Base-by-base conservation (phyloP, 2,888 invertebrate species). In the Drepanosiphum platanoidis region DNA sequence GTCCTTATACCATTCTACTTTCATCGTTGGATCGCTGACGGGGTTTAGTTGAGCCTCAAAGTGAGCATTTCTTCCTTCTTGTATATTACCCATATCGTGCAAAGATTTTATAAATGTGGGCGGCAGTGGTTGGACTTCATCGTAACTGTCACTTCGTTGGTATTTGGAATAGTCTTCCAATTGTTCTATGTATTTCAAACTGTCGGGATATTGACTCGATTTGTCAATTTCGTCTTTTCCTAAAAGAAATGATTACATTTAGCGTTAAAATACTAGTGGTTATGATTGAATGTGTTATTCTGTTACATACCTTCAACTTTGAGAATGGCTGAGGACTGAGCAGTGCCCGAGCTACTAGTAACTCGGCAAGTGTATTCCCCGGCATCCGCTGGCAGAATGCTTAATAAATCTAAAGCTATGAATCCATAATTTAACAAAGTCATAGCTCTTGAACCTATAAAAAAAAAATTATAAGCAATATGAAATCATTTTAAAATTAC, bases 371-470 rank as follows among this genome's bases (percentile, higher is more conserved):
- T 93, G 89, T 97, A 97, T 90, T 96, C 96, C 86, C 97, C 98
- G 88, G 94, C 94, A 89, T 98, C 98, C 89, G 95, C 94, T 87
- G 93, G 91, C 88, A 95, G 94, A 86, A 97, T 93, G 91, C 95
- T 95, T 88, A 97, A 93, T 89, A 98, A 92, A 90, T 97, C 97
- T 88, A 98, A 92, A 88, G 97, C 96, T 89, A 99, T 97, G 90
- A 97, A 99, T 88, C 99, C 99, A 91, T 99, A 99, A 90, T 98
- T 96, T 92, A 98, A 97, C 89, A 97, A 94, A 87, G 96, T 95
- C 89, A 97, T 97, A 90, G 96, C 96, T 89, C 99, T 94, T 88
- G 98, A 97, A 92, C 98, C 98, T 97, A 88, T 32, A 64, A 39
- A 52, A 27, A 61, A 61, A 61, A 61, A 58, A 42, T 72, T 66